A percentile compares a stretch with the other conserved stretches of the same genome.
These are phyloP conservation scores for Shargacucullia verbasci DNA, from an alignment of 2,888 invertebrate genomes.

Conservation along the genomic window DNA sequence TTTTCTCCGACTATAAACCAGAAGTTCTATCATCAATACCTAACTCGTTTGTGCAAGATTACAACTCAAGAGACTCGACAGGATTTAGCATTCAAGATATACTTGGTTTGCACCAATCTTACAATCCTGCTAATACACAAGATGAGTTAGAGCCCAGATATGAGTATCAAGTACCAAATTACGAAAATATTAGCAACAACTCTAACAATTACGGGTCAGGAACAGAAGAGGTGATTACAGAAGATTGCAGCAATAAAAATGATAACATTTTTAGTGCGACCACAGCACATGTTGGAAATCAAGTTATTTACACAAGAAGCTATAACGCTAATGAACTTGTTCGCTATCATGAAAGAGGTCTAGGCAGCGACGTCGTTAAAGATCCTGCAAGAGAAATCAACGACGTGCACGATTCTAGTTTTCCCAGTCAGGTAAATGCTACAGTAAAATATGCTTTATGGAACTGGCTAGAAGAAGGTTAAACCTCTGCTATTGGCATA, in stretches of 20 bases:
- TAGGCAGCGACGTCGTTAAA: slow-evolving; percentile 69
- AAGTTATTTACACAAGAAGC: slow-evolving; percentile 72
- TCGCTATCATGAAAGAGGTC: slow-evolving; percentile 73
- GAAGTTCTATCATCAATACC: slow-evolving; percentile 74
- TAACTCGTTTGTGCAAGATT: slow-evolving; percentile 79
- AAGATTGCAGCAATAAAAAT: slow-evolving; percentile 69
- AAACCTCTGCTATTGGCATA: slow-evolving; percentile 30
- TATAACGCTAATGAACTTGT: slow-evolving; percentile 74
- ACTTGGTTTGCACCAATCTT: slow-evolving; percentile 81
- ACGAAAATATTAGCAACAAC: slow-evolving; percentile 81
- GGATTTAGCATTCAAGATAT: slow-evolving; percentile 87
- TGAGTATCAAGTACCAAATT: slow-evolving; percentile 78
- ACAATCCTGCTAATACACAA: slow-evolving; percentile 65
- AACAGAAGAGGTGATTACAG: slow-evolving; percentile 71
- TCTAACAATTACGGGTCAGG: slow-evolving; percentile 78
- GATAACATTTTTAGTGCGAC: slow-evolving; percentile 63
- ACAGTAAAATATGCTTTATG: slow-evolving; percentile 63
- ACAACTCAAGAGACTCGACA: slow-evolving; percentile 84
- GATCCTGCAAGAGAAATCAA: slow-evolving; percentile 73
- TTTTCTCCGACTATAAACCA: slow-evolving; percentile 73
- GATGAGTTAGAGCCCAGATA: slow-evolving; percentile 75
- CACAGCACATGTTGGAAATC: slow-evolving; percentile 66
- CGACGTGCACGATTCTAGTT: slow-evolving; percentile 76
- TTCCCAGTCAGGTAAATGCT: slow-evolving; percentile 77
- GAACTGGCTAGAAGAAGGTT: slow-evolving; percentile 32